Conservation (phyloP, 2,888 invertebrate species). For the Rhorus exstirpatorius region DNA sequence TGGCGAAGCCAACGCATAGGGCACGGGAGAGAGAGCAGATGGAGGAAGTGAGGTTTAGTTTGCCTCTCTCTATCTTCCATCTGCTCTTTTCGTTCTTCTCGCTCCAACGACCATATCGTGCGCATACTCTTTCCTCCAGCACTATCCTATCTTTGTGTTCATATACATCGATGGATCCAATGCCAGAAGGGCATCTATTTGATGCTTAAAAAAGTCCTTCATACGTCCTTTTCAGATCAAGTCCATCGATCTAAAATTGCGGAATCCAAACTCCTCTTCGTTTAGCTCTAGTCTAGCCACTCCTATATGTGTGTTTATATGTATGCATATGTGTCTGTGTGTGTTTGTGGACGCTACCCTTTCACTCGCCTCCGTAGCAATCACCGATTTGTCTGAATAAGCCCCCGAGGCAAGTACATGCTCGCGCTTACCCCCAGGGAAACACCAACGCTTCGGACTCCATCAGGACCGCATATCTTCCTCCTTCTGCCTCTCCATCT, state of each 20-base stretch:
- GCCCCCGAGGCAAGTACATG: conserved; percentile 84
- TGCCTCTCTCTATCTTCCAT: conserved; percentile 58
- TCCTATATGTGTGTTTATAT: conserved; percentile 22
- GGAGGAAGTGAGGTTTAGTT: conserved; percentile 17
- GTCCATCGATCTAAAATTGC: conserved; percentile 43
- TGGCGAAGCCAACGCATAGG: conserved; percentile 9
- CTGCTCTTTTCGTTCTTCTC: conserved; percentile 61
- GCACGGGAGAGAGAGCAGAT: conserved; percentile 18
- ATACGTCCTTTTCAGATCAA: conserved; percentile 16
- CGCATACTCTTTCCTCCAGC: conserved; percentile 33
- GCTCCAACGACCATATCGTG: conserved; percentile 64
- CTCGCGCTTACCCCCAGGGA: conserved; percentile 82
- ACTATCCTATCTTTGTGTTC: conserved; percentile 22
- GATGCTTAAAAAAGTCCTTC: background rate
- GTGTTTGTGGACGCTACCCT: conserved; percentile 75
- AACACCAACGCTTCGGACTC: conserved; percentile 76
- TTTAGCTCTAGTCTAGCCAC: conserved; percentile 44
- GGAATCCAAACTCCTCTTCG: conserved; percentile 56
- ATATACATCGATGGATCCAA: background rate
- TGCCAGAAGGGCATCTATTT: conserved; percentile 13
- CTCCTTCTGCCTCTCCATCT: conserved; percentile 35
- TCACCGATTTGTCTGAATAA: conserved; percentile 86
- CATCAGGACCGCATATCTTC: conserved; percentile 19
- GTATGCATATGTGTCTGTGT: conserved; percentile 12
- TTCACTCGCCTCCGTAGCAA: conserved; percentile 84